phyloP scores from a whole-genome alignment of 2,113 vertebrate genomes.

The Bucco capensis region DNA sequence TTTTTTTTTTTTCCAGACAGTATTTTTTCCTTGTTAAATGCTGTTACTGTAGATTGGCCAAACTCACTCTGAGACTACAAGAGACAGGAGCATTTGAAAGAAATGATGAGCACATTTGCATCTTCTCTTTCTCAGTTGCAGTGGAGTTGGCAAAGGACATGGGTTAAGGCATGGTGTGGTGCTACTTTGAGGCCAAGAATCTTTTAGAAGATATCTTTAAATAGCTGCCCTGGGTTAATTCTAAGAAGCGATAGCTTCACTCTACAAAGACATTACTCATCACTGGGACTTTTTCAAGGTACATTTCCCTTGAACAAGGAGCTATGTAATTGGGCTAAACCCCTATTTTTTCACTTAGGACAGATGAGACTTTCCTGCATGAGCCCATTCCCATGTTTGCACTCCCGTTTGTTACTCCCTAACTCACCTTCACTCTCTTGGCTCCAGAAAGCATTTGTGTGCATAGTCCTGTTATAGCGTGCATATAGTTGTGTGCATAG shows the following conservation, averaged over 20 bases:
- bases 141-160: background rate
- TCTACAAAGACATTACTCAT: background rate
- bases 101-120: background rate
- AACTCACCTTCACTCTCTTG: background rate
- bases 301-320: background rate
- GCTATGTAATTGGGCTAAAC: background rate
- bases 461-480: background rate
- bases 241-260: background rate
- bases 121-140: background rate
- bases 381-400: fast-evolving
- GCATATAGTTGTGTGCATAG: too few species aligned
- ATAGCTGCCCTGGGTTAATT: background rate
- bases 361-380: background rate
- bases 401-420: background rate
- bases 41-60: background rate
- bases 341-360: fast-evolving
- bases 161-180: background rate
- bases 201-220: background rate
- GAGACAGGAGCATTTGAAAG: background rate
- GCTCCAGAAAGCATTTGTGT: background rate
- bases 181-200: background rate
- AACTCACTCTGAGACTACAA: background rate
- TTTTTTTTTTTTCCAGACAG: background rate
- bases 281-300: background rate
- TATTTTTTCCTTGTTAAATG: background rate